Evolutionary conservation across 2,888 invertebrate species (phyloP).

Genomic region (Argyra leucocephala): DNA sequence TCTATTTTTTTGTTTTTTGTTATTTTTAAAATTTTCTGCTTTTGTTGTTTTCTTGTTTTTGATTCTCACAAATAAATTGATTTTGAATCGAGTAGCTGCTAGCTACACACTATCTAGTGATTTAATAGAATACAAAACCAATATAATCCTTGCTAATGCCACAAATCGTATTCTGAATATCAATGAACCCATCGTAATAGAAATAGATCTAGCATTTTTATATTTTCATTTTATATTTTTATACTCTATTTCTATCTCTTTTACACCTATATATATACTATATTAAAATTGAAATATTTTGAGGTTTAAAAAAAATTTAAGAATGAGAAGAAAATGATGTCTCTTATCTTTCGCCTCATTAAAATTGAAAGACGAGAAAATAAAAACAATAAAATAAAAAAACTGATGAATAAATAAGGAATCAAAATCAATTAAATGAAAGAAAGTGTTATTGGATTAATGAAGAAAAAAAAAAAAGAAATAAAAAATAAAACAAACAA

Average conservation of each 20-base stretch:
- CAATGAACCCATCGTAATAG: background rate
- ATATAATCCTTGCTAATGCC: conserved; percentile 11
- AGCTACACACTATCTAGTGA: background rate
- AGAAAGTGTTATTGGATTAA: background rate
- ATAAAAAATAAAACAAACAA: background rate
- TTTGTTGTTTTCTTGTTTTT: background rate
- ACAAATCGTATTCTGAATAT: conserved; percentile 10
- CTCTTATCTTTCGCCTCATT: background rate
- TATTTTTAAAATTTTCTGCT: background rate
- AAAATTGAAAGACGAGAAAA: background rate
- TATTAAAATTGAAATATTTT: too few relatives aligned
- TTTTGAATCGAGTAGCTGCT: background rate
- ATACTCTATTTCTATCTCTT: background rate
- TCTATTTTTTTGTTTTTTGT: background rate
- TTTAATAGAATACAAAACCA: background rate
- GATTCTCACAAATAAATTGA: too few relatives aligned
- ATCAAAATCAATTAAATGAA: background rate
- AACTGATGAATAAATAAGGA: background rate
- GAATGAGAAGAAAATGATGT: background rate
- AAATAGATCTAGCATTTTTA: background rate
- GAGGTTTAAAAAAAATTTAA: too few relatives aligned
- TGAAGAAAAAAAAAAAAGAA: background rate
- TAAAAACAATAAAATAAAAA: too few relatives aligned
- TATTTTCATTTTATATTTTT: background rate
- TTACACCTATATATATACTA: too few relatives aligned